Conservation (phyloP, 2,797 vertebrate genomes). For the Valencia hispanica region DNA sequence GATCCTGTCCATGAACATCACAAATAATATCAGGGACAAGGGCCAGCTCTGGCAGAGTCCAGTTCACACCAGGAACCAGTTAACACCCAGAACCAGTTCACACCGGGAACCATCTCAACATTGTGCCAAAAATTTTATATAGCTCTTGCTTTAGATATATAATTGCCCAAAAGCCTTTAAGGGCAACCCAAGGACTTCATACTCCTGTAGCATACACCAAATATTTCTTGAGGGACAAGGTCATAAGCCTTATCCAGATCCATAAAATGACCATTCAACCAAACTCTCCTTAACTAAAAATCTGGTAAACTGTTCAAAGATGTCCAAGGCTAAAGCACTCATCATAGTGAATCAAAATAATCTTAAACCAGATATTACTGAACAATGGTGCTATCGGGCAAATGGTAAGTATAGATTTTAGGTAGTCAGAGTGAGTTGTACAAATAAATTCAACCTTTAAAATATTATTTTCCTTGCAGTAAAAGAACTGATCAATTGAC, state of each 20-base stretch:
- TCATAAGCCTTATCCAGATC: neutral
- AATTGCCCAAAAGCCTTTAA: neutral
- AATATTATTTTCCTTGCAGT: neutral
- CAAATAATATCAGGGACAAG: neutral
- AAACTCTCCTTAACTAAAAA: neutral
- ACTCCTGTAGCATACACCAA: neutral
- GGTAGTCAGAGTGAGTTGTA: neutral
- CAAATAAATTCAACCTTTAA: neutral
- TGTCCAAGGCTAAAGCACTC: no score
- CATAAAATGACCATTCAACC: neutral
- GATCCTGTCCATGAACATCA: neutral
- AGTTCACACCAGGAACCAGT: neutral
- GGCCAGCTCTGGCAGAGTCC: neutral
- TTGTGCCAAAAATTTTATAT: neutral
- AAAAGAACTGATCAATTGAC: neutral
- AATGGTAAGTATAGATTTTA: neutral
- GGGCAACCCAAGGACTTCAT: neutral
- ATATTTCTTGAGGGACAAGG: neutral
- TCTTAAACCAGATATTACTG: neutral
- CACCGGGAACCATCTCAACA: neutral
- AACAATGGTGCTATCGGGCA: neutral
- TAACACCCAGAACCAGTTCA: no score
- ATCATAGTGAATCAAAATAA: no score
- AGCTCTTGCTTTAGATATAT: neutral
- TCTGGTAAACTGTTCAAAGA: neutral